Conservation (phyloP, 2,888 invertebrate species). For the Xylocampa areola region DNA sequence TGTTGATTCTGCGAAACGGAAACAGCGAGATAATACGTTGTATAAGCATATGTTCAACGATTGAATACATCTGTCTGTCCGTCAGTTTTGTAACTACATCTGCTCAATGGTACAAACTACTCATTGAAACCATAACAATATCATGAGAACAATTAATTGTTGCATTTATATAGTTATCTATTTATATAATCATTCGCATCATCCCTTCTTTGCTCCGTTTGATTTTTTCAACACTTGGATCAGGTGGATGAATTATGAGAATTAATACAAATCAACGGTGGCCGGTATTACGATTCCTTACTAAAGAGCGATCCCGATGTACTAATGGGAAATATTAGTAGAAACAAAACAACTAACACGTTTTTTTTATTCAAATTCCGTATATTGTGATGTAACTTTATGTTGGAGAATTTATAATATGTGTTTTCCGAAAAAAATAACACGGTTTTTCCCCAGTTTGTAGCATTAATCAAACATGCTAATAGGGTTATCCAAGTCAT, state of each 20-base stretch:
- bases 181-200: conserved; percentile 36
- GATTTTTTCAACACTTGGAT: neutral
- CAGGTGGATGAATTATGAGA: neutral
- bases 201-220: conserved; percentile 12
- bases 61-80: conserved; percentile 30
- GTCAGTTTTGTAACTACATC: conserved; percentile 39
- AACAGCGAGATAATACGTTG: conserved; percentile 58
- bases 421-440: neutral
- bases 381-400: too few relatives aligned
- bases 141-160: conserved; percentile 57
- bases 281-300: too few relatives aligned
- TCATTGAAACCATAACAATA: conserved; percentile 50
- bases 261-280: neutral
- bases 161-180: conserved; percentile 42
- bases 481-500: neutral
- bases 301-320: too few relatives aligned
- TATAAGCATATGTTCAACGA: conserved; percentile 52
- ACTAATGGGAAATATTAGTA: too few relatives aligned
- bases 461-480: neutral
- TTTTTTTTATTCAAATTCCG: too few relatives aligned
- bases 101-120: conserved; percentile 34
- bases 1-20: conserved; percentile 65
- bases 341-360: too few relatives aligned
- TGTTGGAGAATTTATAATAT: neutral
- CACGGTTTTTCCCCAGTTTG: conserved; percentile 15